Conservation (phyloP, 2,888 invertebrate species). For the Dorcus hopei region DNA sequence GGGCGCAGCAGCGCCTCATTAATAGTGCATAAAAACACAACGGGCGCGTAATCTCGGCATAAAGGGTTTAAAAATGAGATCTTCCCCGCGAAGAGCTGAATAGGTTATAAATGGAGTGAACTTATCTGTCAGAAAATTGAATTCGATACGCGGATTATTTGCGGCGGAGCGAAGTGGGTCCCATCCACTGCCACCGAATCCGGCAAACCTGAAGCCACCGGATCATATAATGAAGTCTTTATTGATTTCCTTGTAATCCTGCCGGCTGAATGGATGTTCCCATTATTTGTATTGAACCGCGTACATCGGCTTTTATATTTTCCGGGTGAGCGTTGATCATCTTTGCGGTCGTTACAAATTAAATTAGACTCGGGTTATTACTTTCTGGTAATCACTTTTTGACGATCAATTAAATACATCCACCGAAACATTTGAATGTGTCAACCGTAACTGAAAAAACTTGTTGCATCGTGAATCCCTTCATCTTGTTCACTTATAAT, state of each 20-base stretch:
- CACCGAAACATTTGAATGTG: too few relatives aligned
- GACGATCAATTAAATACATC: too few relatives aligned
- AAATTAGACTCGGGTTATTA: too few relatives aligned
- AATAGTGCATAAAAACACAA: constrained; percentile 29
- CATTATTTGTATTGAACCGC: constrained; percentile 1
- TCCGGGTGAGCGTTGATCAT: too few relatives aligned
- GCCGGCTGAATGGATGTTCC: constrained; percentile 22
- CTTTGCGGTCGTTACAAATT: too few relatives aligned
- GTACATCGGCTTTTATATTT: too few relatives aligned
- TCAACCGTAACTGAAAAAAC: too few relatives aligned
- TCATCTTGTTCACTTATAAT: too few relatives aligned
- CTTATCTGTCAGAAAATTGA: constrained; percentile 44
- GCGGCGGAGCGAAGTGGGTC: constrained; percentile 18
- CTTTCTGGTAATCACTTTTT: too few relatives aligned
- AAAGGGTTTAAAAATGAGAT: constrained; percentile 30
- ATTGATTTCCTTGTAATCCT: constrained; percentile 40
- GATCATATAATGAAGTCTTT: constrained; percentile 42
- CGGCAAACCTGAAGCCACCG: constrained; percentile 34
- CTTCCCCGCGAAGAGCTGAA: constrained; percentile 33
- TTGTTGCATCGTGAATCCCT: too few relatives aligned
- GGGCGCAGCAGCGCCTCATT: constrained; percentile 19
- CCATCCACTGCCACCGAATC: constrained; percentile 29
- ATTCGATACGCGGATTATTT: constrained; percentile 41
- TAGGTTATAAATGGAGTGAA: constrained; percentile 42
- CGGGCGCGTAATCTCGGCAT: constrained; percentile 25